These are phyloP conservation scores for Drosophila chauvacae DNA, from an alignment of 1,140 invertebrate genomes.

Conservation along the genomic window DNA sequence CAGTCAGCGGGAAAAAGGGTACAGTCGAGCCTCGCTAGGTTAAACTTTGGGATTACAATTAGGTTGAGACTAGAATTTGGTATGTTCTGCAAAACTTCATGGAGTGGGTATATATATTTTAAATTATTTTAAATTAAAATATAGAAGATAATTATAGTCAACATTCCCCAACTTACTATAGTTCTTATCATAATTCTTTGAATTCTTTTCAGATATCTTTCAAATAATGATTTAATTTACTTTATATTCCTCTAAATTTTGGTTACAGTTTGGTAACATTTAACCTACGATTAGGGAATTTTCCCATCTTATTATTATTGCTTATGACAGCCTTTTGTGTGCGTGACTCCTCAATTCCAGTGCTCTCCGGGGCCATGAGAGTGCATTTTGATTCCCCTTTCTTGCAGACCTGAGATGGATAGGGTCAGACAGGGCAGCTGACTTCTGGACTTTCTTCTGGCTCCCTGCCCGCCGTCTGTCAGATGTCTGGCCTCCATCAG, in stretches of 20 bases:
- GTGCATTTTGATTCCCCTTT: constrained; percentile 38
- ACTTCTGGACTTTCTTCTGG: constrained; percentile 29
- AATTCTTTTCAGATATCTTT: background rate
- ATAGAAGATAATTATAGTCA: too few species aligned
- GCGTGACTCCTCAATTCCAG: constrained; percentile 9
- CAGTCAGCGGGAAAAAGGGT: constrained; percentile 14
- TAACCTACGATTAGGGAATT: background rate
- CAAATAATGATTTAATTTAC: background rate
- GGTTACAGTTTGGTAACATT: background rate
- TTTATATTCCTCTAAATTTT: too few species aligned
- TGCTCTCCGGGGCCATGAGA: constrained; percentile 27
- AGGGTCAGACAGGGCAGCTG: constrained; percentile 16
- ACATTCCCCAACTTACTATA: too few species aligned
- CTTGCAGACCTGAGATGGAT: constrained; percentile 16
- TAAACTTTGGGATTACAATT: background rate
- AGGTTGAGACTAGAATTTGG: background rate
- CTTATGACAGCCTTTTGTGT: background rate
- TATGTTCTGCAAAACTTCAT: too few species aligned
- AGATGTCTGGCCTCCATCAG: constrained; percentile 41
- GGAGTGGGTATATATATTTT: too few species aligned
- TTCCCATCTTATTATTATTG: background rate
- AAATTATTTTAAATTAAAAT: too few species aligned
- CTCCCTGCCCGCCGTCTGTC: constrained; percentile 14
- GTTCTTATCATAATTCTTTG: too few species aligned
- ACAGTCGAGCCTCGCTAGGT: background rate